A percentile compares a stretch with the other conserved stretches of the same genome.
phyloP scores from a whole-genome alignment of 2,888 invertebrate species.

The Antitype chi region DNA sequence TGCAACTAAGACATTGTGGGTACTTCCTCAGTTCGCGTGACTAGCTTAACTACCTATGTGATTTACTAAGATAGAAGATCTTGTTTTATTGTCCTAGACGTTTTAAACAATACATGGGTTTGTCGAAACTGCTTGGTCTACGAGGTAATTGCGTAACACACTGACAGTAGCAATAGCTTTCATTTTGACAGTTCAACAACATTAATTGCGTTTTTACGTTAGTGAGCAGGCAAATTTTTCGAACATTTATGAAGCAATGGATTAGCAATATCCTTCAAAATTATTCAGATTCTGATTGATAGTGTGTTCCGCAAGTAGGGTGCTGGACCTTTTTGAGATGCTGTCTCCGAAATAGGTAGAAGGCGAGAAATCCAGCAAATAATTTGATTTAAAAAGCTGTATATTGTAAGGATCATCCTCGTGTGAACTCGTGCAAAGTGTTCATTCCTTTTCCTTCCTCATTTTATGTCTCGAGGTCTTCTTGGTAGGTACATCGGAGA shows the following conservation, averaged over 20 bases:
- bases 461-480: constrained; percentile 10
- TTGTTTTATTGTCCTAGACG: background rate
- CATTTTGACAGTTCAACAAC: no score
- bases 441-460: constrained; percentile 11
- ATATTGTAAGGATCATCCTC: background rate
- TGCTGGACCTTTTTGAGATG: no score
- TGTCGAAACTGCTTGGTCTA: background rate
- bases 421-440: background rate
- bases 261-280: no score
- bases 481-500: background rate
- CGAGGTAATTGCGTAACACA: no score
- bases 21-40: constrained; percentile 48
- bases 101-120: background rate
- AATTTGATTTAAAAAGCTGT: background rate
- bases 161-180: no score
- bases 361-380: no score
- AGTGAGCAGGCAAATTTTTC: no score
- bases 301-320: no score
- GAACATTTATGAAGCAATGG: no score
- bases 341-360: background rate
- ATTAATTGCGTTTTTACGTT: no score
- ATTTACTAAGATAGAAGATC: background rate
- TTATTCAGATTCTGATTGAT: no score
- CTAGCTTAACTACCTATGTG: background rate
- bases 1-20: constrained; percentile 5